A percentile compares a stretch with the other conserved stretches of the same genome.
phyloP scores from a whole-genome alignment of 2,888 invertebrate species.

The Amorpha juglandis region DNA sequence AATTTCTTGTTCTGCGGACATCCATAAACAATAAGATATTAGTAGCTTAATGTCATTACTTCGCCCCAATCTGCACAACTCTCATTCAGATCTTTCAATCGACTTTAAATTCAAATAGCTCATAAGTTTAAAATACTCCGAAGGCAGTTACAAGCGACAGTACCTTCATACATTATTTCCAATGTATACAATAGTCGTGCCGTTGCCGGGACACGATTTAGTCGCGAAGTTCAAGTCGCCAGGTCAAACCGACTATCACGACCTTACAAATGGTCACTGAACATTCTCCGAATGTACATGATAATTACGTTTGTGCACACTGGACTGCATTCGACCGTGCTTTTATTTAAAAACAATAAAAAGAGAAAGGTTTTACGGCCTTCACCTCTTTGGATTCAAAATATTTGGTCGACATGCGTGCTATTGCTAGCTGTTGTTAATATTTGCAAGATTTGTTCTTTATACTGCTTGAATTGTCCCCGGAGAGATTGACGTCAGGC shows the following conservation, averaged over 20 bases:
- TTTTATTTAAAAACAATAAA: slow-evolving; percentile 30
- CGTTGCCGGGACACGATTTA: slow-evolving; percentile 43
- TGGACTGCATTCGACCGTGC: slow-evolving; percentile 31
- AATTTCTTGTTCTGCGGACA: no score
- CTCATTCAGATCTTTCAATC: not conserved
- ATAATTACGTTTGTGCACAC: slow-evolving; percentile 31
- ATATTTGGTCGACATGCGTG: slow-evolving; percentile 15
- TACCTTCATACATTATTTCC: slow-evolving; percentile 24
- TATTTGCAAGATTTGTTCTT: no score
- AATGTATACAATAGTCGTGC: slow-evolving; percentile 36
- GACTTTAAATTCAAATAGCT: not conserved
- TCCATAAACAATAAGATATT: no score
- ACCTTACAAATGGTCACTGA: slow-evolving; percentile 45
- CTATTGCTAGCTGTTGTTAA: not conserved
- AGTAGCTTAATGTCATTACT: no score
- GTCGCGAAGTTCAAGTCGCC: slow-evolving; percentile 48
- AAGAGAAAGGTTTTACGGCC: slow-evolving; percentile 30
- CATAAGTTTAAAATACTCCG: not conserved
- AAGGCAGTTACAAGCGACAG: slow-evolving; percentile 14
- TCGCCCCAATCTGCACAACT: no score
- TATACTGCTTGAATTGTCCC: no score
- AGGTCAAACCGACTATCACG: slow-evolving; percentile 54
- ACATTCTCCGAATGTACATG: slow-evolving; percentile 36
- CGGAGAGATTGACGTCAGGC: no score
- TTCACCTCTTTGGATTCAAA: slow-evolving; percentile 27